These are phyloP conservation scores for Coregonus sp. DNA, from an alignment of 2,797 vertebrate species.

Conservation along the genomic window DNA sequence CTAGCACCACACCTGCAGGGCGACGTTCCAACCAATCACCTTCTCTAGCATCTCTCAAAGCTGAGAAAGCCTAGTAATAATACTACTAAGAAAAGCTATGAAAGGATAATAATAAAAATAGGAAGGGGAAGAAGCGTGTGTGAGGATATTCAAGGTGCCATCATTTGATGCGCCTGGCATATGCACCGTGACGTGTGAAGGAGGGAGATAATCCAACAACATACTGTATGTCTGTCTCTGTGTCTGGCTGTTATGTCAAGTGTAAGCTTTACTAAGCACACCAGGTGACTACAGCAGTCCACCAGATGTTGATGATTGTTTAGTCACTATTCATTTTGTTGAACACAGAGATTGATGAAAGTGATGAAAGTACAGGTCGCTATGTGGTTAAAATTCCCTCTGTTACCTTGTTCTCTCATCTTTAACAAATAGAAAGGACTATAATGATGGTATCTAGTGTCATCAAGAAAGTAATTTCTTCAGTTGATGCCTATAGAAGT, in stretches of 20 bases:
- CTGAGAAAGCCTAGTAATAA: not conserved
- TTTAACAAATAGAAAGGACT: slow-evolving; percentile 33
- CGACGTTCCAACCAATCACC: not conserved
- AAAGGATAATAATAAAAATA: not conserved
- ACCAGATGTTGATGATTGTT: slow-evolving; percentile 35
- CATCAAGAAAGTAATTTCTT: not conserved
- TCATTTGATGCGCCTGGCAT: not conserved
- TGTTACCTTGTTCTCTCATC: not conserved
- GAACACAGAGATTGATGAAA: slow-evolving; percentile 34
- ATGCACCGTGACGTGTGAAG: no score
- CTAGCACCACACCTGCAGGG: not conserved
- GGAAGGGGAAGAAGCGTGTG: not conserved
- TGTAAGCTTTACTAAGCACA: slow-evolving; percentile 62
- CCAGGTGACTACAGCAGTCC: slow-evolving; percentile 12
- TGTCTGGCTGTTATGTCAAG: slow-evolving; percentile 64
- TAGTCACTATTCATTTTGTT: slow-evolving; percentile 29
- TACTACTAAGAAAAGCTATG: no score
- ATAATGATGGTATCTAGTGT: slow-evolving; percentile 12
- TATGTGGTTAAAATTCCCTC: slow-evolving; percentile 5
- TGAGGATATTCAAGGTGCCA: not conserved
- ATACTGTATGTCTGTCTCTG: no score
- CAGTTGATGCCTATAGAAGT: not conserved
- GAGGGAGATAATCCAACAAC: no score
- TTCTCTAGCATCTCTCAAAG: not conserved
- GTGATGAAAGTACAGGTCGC: not conserved